Base-by-base conservation (phyloP, 2,888 invertebrate species). In the Hirtodrosophila confusa region DNA sequence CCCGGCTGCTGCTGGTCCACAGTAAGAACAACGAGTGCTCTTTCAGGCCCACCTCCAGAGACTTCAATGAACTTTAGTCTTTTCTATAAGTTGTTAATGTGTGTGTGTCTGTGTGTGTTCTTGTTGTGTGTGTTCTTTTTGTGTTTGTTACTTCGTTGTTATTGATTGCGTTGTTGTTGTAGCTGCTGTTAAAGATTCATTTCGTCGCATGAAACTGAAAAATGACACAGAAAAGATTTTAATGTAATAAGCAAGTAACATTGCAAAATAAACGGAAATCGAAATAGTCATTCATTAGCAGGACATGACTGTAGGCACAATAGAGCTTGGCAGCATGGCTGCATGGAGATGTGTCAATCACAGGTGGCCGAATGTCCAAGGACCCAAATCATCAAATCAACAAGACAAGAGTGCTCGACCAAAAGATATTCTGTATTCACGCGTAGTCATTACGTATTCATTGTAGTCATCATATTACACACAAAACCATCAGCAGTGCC, bases 341-440 rank as follows among this genome's bases (percentile, higher is more conserved):
- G 31, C 44, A 39, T 50, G 36, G 29, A 49, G 56, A 74, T 65
- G 70, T 76, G 84, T 88, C 84, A 88, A 84, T 84, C 88, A 85
- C 83, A 88, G 74, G 72, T 66, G 58, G 23, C 44, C 53, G 37
- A 53, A 44, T 33, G 24, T 12, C 43, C 40, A 56, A 41, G 35
- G 37, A 87, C 78, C 83, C 83, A 85, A 85, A 82, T 87, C 88
- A 27, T 5, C n/a, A n/a, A n/a, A n/a, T n/a, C 27, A 27, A 27
- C 27, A 27, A 27, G 6, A 5, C 5, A 27, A 2, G 27, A 27
- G 27, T 27, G 27, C 6, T 27, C 4, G 27, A 27, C 27, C 6
- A 27, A 3, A 27, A 27, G 4, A 5, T 27, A 27, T 27, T 6
- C 27, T 27, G 27, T 27, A 27, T 27, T 27, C 3, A 17, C 17